Base-by-base conservation (phyloP, 2,888 invertebrate species). In the Drosophila macrospina region DNA sequence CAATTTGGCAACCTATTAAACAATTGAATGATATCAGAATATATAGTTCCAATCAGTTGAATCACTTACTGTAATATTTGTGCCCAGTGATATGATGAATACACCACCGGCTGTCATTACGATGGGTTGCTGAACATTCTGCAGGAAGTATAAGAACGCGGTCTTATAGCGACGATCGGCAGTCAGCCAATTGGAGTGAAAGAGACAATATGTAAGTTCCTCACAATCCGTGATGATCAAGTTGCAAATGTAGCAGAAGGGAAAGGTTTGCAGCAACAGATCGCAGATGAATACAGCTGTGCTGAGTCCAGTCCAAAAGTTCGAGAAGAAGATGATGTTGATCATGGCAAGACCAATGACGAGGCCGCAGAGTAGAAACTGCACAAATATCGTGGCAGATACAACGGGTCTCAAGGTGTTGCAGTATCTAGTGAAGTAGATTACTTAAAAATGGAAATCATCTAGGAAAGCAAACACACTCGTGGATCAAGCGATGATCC, bases 161-260 rank as follows among this genome's bases (percentile, higher is more conserved):
- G 44, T 41, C 5, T 26, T 73, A 41, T 84, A 84, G 3, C 52
- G 51, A 3, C 57, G 73, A 57, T 60, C 7, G 1, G 88, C 85
- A 4, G 10, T 8, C 1, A 60, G 36, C 84, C 84, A 84, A 50
- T 84, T 68, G 4, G 84, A 86, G 10, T 84, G 78, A 16, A 84
- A 88, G 4, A 88, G 60, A 8, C 55, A 30, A 4, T 71, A 13
- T 0, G 82, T 24, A 0, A 87, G 60, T 0, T 79, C 59, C 1
- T 47, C 59, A n/a, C 73, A 70, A n/a, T 84, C 84, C 1, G 57
- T 50, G 5, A 61, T 30, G 2, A 84, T 47, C 36, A 65, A 8
- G 4, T 86, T 70, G 62, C 84, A 88, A 10, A 83, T 39, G 15
- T 73, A 84, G 60, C 88, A 80, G 7, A 84, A 69, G 13, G 84